Evolutionary conservation across 2,113 vertebrate genomes (phyloP).

Genomic region (Grammomys surdaster): DNA sequence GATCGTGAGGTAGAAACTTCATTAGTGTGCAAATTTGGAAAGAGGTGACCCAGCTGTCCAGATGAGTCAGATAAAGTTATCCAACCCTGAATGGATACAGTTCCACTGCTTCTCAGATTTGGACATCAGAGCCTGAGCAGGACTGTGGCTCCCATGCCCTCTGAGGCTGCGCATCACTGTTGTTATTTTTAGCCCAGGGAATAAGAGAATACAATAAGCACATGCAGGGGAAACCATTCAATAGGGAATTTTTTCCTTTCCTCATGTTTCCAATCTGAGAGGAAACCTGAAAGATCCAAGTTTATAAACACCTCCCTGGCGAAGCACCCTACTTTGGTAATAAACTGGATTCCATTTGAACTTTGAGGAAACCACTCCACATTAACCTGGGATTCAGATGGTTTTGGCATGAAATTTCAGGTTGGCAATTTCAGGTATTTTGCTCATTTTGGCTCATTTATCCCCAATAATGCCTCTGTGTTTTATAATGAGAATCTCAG

Average conservation of each 20-base stretch:
- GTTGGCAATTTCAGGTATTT: conserved; percentile 78
- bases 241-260: conserved; percentile 56
- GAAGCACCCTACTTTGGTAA: conserved; percentile 64
- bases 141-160: background rate
- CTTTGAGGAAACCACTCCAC: conserved; percentile 64
- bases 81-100: background rate
- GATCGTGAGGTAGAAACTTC: background rate
- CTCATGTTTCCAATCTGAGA: conserved; percentile 75
- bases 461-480: conserved; percentile 73
- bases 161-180: background rate
- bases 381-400: conserved; percentile 68
- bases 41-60: background rate
- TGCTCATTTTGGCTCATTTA: conserved; percentile 76
- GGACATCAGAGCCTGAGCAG: background rate
- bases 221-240: conserved; percentile 40
- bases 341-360: conserved; percentile 71
- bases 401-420: conserved; percentile 69
- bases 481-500: conserved; percentile 78
- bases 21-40: background rate
- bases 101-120: background rate
- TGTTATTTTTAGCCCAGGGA: background rate
- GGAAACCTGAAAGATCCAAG: conserved; percentile 65
- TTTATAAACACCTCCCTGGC: conserved; percentile 71
- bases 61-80: background rate
- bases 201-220: conserved; percentile 23